A percentile compares a stretch with the other conserved stretches of the same genome.
Evolutionary conservation across 2,888 invertebrate species (phyloP).

Genomic region (Oasisia sp.): DNA sequence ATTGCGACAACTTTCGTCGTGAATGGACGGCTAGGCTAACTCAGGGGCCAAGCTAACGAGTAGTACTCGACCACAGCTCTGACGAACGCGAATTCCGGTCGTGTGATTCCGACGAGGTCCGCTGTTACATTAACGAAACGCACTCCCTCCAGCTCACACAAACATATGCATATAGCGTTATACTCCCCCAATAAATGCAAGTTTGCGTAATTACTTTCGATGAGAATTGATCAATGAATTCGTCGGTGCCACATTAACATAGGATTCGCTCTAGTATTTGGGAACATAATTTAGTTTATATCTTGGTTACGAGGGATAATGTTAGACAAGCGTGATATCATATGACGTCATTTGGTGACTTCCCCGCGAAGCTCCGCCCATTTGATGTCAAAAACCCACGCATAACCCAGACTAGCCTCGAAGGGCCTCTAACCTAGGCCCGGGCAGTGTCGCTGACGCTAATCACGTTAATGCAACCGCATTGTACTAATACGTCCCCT

Average conservation of each 20-base stretch:
- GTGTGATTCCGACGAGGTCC: not conserved
- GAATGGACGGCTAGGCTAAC: not conserved
- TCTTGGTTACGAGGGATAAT: not conserved
- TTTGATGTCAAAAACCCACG: not conserved
- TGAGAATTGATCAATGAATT: not conserved
- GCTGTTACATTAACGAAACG: not conserved
- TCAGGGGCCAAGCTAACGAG: not conserved
- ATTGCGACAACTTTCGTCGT: not conserved
- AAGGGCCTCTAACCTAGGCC: not conserved
- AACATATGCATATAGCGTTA: not conserved
- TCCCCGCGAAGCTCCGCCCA: not conserved
- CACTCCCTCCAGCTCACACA: not conserved
- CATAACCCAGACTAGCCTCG: not conserved
- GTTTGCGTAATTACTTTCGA: not conserved
- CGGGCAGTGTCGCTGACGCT: not conserved
- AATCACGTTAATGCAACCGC: not conserved
- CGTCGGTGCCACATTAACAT: not conserved
- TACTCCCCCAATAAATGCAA: not conserved
- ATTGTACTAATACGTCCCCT: not conserved
- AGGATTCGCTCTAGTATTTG: not conserved
- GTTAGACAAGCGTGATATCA: not conserved
- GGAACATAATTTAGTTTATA: not conserved
- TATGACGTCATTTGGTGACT: slow-evolving; percentile 7
- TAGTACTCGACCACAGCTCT: not conserved
- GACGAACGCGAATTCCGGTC: not conserved